Percentiles rank a stretch among this genome's conserved stretches.
These are phyloP conservation scores for Pipistrellus pipistrellus DNA, from an alignment of 2,797 vertebrate species.

Conservation along the genomic window DNA sequence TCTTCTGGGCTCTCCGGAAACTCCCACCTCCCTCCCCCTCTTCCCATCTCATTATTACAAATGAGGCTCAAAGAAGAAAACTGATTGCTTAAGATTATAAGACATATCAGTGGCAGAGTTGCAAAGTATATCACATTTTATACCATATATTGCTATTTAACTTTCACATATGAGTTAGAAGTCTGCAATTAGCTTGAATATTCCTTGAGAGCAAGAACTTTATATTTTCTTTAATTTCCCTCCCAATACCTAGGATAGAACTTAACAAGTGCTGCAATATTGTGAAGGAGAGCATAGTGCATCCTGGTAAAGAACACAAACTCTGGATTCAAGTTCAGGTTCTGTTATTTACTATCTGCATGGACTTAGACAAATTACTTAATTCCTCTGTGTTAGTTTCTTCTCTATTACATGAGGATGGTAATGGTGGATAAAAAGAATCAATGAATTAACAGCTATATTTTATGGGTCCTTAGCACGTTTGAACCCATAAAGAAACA, in stretches of 20 bases:
- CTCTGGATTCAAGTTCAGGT: slow-evolving; percentile 1
- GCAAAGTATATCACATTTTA: slow-evolving; percentile 37
- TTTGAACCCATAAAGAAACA: slow-evolving; percentile 17
- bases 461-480: background rate
- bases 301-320: background rate
- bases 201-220: slow-evolving; percentile 36
- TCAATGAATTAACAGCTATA: background rate
- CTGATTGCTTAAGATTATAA: background rate
- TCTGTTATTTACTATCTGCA: background rate
- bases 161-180: slow-evolving; percentile 4
- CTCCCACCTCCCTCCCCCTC: too few relatives aligned
- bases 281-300: background rate
- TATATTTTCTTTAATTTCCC: slow-evolving; percentile 41
- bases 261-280: background rate
- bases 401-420: background rate
- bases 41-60: background rate
- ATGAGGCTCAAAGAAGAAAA: slow-evolving; percentile 26
- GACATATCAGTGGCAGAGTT: slow-evolving; percentile 13
- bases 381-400: background rate
- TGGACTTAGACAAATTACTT: background rate
- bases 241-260: background rate
- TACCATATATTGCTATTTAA: slow-evolving; percentile 15
- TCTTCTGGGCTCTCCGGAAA: background rate
- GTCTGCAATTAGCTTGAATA: background rate
- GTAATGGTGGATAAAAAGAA: background rate